Evolutionary conservation across 2,113 vertebrate species (phyloP), one percentile per base, ranked within the genome.

Genomic region (Lophura nycthemera): DNA sequence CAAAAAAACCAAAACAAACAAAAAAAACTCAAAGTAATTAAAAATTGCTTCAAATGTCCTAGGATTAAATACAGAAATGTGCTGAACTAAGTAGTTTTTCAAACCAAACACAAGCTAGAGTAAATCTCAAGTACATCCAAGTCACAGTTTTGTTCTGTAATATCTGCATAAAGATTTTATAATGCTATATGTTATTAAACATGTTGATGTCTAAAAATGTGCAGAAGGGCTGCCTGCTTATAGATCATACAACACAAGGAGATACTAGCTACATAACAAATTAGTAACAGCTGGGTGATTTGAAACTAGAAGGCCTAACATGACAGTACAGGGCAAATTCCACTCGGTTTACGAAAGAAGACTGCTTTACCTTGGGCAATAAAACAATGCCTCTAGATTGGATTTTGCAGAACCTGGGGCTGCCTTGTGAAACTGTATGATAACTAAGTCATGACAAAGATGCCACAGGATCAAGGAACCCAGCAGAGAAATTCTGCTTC

Each of bases 231-330:
- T 92, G 66, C 48, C 93, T 92, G 84, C 57, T 92, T 18, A 34
- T 50, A 66, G 90, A 93, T 86, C 88, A 42, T 16, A 25, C 8
- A 75, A 54, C 90, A 89, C 22, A 6, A 76, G 84, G 87, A 80
- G 65, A 90, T 89, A 65, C 70, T 91, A 25, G 90, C 86, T 93
- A 92, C 89, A 93, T 90, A 94, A 94, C 90, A 80, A 63, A 94
- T 96, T 95, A 95, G 72, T 93, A 78, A 94, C 87, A 92, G 79
- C 82, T 93, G 94, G 82, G 24, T 95, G 93, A 9, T 83, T 92
- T 95, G 76, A 76, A 92, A 89, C 92, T 76, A 94, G 92, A 85
- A 96, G 94, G 92, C 80, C 89, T 91, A 77, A 90, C 29, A 76
- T 93, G 96, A 94, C 94, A 96, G 82, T 6, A 54, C 56, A 79